Percentiles rank a stretch among this genome's conserved stretches.
Conservation (phyloP, 2,888 invertebrate genomes). For the Bedellia somnulentella region DNA sequence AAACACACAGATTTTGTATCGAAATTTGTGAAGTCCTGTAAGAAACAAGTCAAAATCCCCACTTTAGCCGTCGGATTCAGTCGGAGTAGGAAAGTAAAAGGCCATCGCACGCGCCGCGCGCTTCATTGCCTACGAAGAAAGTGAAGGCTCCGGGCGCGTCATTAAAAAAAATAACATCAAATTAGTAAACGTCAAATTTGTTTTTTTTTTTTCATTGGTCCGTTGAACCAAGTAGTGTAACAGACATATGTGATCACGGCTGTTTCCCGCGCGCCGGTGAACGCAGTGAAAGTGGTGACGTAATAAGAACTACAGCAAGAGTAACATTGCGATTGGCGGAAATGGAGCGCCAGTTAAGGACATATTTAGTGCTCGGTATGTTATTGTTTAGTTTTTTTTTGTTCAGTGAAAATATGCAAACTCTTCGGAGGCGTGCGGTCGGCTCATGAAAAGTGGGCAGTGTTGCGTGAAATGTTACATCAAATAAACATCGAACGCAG, state of each 20-base stretch:
- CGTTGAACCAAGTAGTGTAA: constrained; percentile 42
- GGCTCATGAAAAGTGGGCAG: not conserved
- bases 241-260: constrained; percentile 36
- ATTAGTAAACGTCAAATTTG: constrained; percentile 15
- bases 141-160: constrained; percentile 27
- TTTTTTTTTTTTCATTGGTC: constrained; percentile 20
- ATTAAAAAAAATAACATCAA: constrained; percentile 29
- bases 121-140: constrained; percentile 41
- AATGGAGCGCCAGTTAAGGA: constrained; percentile 37
- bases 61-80: no score
- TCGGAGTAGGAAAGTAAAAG: constrained; percentile 45
- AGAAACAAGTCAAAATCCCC: no score
- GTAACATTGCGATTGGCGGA: constrained; percentile 51
- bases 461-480: constrained; percentile 1
- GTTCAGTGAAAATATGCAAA: not conserved
- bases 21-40: no score
- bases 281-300: constrained; percentile 55
- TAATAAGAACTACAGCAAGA: constrained; percentile 17
- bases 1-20: no score
- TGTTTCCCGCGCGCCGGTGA: constrained; percentile 23
- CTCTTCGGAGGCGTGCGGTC: not conserved
- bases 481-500: constrained; percentile 1
- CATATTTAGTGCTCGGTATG: constrained; percentile 42
- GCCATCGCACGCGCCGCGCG: constrained; percentile 25
- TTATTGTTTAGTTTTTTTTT: constrained; percentile 13